These are phyloP conservation scores for Motacilla tschutschensis DNA, from an alignment of 2,113 vertebrate species.

Conservation along the genomic window DNA sequence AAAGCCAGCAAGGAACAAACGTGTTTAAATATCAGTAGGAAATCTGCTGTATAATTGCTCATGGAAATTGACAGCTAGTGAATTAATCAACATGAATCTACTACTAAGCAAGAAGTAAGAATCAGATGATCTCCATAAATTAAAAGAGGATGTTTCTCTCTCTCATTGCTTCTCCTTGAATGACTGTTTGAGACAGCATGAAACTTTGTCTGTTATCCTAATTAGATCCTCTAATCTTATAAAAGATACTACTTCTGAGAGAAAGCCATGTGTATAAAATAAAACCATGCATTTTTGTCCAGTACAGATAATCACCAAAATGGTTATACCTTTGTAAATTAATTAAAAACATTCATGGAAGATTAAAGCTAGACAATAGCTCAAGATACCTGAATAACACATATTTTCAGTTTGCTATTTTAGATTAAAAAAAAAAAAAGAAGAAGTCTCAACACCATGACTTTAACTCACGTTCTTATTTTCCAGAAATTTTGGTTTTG, in stretches of 20 bases:
- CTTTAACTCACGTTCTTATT: constrained; percentile 31
- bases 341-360: not conserved
- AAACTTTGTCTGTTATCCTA: not conserved
- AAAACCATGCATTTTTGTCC: not conserved
- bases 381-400: not conserved
- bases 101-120: not conserved
- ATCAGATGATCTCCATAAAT: not conserved
- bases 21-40: not conserved
- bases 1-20: not conserved
- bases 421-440: not conserved
- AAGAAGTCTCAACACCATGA: not conserved
- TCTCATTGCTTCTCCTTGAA: not conserved
- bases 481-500: not conserved
- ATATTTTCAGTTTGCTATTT: not conserved
- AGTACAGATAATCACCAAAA: not conserved
- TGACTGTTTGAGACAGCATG: not conserved
- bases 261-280: not conserved
- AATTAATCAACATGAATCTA: not conserved
- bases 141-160: not conserved
- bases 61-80: not conserved
- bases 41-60: not conserved
- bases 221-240: not conserved
- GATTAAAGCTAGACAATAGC: not conserved
- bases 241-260: not conserved
- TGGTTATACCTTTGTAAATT: not conserved